A percentile compares a stretch with the other conserved stretches of the same genome.
These are phyloP conservation scores for Volucella bombylans DNA, from an alignment of 2,888 invertebrate species.

Conservation along the genomic window DNA sequence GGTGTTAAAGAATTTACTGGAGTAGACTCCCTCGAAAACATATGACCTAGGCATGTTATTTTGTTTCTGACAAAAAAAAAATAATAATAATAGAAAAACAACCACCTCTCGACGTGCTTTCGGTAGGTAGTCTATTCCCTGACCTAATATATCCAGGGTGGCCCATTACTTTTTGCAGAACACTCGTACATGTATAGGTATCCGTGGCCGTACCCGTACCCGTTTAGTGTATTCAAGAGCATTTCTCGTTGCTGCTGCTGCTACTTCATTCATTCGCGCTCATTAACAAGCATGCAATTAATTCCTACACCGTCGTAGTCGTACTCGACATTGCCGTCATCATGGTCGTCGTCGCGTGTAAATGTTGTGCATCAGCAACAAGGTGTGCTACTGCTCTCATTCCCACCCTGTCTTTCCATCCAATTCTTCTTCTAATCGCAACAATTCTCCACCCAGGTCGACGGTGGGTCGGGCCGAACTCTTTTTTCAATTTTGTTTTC, in stretches of 20 bases:
- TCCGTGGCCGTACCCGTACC: not conserved
- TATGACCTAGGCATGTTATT: not conserved
- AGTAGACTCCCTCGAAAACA: not conserved
- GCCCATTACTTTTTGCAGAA: not conserved
- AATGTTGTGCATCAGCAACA: slow-evolving; percentile 57
- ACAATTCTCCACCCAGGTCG: not conserved
- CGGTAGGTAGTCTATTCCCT: slow-evolving; percentile 13
- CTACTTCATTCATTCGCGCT: slow-evolving; percentile 50
- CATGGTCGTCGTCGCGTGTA: slow-evolving; percentile 22
- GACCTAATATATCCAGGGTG: slow-evolving; percentile 24
- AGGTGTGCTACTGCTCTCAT: slow-evolving; percentile 25
- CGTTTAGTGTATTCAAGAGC: slow-evolving; percentile 56
- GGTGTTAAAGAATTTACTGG: not conserved
- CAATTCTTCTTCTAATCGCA: slow-evolving; percentile 11
- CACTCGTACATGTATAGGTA: not conserved
- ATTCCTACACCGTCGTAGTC: slow-evolving; percentile 44
- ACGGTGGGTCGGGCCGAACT: not conserved
- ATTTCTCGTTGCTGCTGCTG: slow-evolving; percentile 29
- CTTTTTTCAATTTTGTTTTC: not conserved
- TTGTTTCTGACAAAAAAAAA: slow-evolving; percentile 7
- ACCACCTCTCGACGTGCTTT: not conserved
- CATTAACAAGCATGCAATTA: slow-evolving; percentile 70
- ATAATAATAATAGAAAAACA: not conserved
- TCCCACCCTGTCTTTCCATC: not conserved
- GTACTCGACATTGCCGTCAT: not conserved